Evolutionary conservation across 2,113 vertebrate genomes (phyloP).

Genomic region (Antechinus flavipes): DNA sequence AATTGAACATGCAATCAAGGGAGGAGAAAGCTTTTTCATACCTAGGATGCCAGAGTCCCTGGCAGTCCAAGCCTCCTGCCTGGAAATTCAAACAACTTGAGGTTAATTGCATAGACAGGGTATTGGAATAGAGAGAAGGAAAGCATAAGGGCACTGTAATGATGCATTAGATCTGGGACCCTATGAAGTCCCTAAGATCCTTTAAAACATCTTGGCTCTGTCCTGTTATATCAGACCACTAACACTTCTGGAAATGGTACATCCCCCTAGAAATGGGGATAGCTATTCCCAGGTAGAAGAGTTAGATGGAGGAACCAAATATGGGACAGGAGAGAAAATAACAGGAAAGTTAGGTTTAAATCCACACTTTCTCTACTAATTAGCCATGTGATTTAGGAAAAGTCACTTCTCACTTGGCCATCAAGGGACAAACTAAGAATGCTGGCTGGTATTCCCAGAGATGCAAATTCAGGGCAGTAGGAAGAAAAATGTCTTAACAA

Average conservation of each 20-base stretch:
- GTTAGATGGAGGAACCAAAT: not conserved
- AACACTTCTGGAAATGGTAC: not conserved
- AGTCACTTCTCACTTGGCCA: not conserved
- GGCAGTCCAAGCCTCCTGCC: constrained; percentile 18
- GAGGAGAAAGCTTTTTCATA: constrained; percentile 26
- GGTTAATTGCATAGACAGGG: constrained; percentile 3
- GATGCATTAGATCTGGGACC: not conserved
- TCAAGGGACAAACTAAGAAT: not conserved
- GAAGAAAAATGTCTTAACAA: not conserved
- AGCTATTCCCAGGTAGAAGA: not conserved
- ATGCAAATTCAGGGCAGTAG: not conserved
- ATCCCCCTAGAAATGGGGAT: not conserved
- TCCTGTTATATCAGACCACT: not conserved
- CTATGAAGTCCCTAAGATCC: not conserved
- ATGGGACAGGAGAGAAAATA: not conserved
- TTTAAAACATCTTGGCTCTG: not conserved
- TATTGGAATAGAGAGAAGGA: not conserved
- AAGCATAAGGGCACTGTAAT: not conserved
- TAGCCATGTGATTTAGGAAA: not conserved
- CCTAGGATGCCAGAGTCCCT: not conserved
- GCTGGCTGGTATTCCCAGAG: not conserved
- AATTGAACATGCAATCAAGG: not conserved
- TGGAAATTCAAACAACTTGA: constrained; percentile 40
- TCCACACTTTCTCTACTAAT: not conserved
- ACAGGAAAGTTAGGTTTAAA: not conserved